Percentiles rank a stretch among this genome's conserved stretches.
Conservation (phyloP, 2,888 invertebrate species). For the Scaptomyza caliginosa region DNA sequence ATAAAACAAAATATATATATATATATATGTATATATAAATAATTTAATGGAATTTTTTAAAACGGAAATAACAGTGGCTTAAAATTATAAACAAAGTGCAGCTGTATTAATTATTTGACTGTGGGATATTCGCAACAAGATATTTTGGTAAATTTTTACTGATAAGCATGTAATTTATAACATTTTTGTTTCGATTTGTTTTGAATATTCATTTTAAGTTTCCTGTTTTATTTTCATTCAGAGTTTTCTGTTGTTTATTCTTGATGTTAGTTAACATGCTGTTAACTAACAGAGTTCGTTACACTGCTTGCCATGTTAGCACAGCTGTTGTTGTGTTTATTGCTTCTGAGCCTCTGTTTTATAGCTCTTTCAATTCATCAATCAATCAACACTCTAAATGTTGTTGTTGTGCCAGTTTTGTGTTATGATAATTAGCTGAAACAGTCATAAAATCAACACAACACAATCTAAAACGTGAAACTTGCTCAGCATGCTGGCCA, state of each 20-base stretch:
- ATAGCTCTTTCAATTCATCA: constrained; percentile 43
- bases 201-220: background rate
- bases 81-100: constrained; percentile 18
- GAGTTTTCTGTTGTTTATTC: constrained; percentile 1
- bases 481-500: constrained; percentile 29
- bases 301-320: constrained; percentile 35
- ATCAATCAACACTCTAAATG: constrained; percentile 44
- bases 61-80: constrained; percentile 29
- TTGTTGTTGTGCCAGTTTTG: constrained; percentile 46
- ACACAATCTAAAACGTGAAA: constrained; percentile 66
- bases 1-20: no score
- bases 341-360: constrained; percentile 8
- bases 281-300: constrained; percentile 47
- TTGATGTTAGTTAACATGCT: background rate
- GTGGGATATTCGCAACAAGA: background rate
- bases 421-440: constrained; percentile 68
- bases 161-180: background rate
- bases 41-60: constrained; percentile 15
- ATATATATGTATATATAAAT: no score
- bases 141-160: constrained; percentile 1
- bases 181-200: background rate
- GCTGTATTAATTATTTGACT: background rate
- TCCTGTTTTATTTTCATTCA: constrained; percentile 1
- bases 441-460: constrained; percentile 45
- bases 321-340: constrained; percentile 7